These are phyloP conservation scores for Lomographa bimaculata DNA, from an alignment of 2,888 invertebrate species.

Conservation along the genomic window DNA sequence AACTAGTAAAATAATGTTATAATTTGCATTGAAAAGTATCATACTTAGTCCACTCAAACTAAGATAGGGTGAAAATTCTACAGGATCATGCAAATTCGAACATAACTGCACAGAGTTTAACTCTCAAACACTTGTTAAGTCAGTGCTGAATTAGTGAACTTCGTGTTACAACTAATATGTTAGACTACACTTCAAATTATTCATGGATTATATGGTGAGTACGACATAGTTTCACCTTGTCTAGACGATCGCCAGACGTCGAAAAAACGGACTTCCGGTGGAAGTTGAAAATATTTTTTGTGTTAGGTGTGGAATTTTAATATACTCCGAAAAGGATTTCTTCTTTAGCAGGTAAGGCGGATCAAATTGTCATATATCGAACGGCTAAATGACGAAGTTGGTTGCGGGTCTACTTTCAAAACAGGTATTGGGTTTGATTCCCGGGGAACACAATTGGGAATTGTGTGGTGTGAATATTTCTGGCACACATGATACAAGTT, in stretches of 20 bases:
- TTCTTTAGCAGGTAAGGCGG: too few species aligned
- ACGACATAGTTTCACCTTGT: constrained; percentile 24
- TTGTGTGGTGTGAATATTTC: too few species aligned
- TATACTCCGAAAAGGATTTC: neutral
- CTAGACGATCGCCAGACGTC: constrained; percentile 31
- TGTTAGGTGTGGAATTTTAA: constrained; percentile 15
- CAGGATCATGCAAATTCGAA: neutral
- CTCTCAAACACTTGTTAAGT: neutral
- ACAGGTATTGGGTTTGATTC: neutral
- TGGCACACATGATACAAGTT: too few species aligned
- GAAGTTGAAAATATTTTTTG: neutral
- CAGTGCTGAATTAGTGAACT: constrained; percentile 1
- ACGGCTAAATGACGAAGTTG: too few species aligned
- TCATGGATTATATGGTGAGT: constrained; percentile 20
- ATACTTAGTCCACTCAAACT: too few species aligned
- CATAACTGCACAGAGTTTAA: neutral
- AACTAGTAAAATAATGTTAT: too few species aligned
- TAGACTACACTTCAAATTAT: constrained; percentile 3
- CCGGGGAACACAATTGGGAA: too few species aligned
- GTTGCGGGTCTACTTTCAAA: too few species aligned
- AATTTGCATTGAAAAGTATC: too few species aligned
- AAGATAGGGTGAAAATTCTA: too few species aligned
- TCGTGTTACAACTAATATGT: constrained; percentile 2
- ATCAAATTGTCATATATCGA: too few species aligned
- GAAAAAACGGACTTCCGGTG: constrained; percentile 19